Conservation (phyloP, 2,797 vertebrate species). For the Leucoraja ocellata region DNA sequence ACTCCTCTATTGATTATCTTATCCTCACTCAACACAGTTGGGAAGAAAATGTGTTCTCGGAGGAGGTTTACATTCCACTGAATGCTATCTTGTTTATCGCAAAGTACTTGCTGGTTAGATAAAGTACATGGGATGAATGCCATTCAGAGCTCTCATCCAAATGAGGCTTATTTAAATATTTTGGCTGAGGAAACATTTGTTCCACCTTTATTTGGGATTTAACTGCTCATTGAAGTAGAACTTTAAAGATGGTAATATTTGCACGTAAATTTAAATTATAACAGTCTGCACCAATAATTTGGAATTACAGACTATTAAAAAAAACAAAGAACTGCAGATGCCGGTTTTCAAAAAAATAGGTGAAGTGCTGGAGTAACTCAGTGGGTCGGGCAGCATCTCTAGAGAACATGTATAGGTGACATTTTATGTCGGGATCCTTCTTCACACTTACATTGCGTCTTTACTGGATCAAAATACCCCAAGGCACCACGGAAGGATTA, state of each 20-base stretch:
- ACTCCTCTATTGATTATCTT: conserved; percentile 26
- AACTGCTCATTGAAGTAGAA: neutral
- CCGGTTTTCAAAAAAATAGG: too few relatives aligned
- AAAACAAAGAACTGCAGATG: too few relatives aligned
- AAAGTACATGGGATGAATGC: neutral
- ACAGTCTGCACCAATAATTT: neutral
- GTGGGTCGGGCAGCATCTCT: too few relatives aligned
- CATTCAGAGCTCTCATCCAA: neutral
- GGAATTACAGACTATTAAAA: too few relatives aligned
- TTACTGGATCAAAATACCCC: too few relatives aligned
- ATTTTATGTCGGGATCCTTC: too few relatives aligned
- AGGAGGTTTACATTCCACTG: conserved; percentile 33
- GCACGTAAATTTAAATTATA: neutral
- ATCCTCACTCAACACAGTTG: conserved; percentile 33
- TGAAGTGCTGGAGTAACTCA: too few relatives aligned
- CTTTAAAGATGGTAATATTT: neutral
- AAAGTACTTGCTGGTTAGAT: conserved; percentile 9
- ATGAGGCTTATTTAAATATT: neutral
- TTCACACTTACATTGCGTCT: too few relatives aligned
- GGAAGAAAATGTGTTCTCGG: conserved; percentile 20
- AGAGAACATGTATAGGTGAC: too few relatives aligned
- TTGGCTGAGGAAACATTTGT: neutral
- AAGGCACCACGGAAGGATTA: too few relatives aligned
- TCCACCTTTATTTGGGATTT: neutral
- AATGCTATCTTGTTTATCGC: conserved; percentile 25